These are phyloP conservation scores for Coreius guichenoti DNA, from an alignment of 2,797 vertebrate species.

Conservation along the genomic window DNA sequence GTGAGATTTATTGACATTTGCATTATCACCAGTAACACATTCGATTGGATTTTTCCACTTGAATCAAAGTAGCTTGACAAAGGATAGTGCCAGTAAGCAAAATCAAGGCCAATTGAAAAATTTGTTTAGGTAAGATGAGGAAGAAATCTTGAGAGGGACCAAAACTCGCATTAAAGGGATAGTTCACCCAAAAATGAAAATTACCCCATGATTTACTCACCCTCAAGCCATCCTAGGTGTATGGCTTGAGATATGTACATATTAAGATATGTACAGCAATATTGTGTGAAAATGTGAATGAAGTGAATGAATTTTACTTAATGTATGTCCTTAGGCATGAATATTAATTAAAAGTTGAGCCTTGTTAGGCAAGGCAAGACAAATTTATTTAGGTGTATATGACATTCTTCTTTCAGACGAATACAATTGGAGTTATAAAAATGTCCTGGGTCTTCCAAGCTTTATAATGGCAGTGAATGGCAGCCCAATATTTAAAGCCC, in stretches of 20 bases:
- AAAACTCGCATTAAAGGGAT: background rate
- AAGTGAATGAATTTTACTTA: background rate
- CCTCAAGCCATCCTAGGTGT: too few relatives aligned
- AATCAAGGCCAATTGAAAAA: background rate
- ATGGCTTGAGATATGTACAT: too few relatives aligned
- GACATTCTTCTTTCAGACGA: too few relatives aligned
- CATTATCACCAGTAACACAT: background rate
- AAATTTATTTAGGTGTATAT: too few relatives aligned
- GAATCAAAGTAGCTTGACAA: slow-evolving; percentile 6
- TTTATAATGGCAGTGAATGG: too few relatives aligned
- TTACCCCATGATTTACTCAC: too few relatives aligned
- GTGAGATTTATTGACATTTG: background rate
- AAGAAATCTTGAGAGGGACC: background rate
- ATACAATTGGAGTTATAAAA: too few relatives aligned
- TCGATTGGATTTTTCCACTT: background rate
- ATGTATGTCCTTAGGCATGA: background rate
- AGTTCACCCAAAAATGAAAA: too few relatives aligned
- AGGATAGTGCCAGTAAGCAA: background rate
- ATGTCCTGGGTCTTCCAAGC: too few relatives aligned
- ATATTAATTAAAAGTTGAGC: background rate
- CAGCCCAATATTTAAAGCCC: too few relatives aligned
- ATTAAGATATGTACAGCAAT: background rate
- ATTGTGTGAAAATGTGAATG: background rate
- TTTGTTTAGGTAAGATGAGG: background rate
- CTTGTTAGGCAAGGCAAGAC: too few relatives aligned